Base-by-base conservation (phyloP, 2,797 vertebrate genomes). In the Moxostoma hubbsi region DNA sequence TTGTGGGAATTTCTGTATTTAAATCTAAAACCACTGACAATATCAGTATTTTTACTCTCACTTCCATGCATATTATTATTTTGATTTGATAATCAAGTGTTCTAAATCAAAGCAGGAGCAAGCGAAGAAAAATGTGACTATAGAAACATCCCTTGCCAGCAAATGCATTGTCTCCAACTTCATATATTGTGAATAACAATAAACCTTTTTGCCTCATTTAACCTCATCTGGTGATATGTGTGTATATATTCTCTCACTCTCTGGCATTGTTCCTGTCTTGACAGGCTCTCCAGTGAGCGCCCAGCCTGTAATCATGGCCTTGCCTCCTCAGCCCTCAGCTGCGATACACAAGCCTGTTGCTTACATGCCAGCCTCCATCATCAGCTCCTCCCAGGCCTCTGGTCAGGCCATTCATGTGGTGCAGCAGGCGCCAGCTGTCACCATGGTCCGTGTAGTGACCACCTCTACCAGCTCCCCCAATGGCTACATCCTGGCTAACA, bases 231-330 rank as follows among this genome's bases (percentile, higher is more conserved):
- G 36, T 36, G 36, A 5, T 36, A 5, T 36, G 36, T 36, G 36
- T 36, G 36, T 36, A 4, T 36, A 36, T 36, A 36, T 36, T 36
- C 53, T 54, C 6, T n/a, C 18, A 62, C 10, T 61, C n/a, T 63
- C 18, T 15, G 15, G 12, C 66, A 13, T 49, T 13, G 61, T 7
- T 68, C 13, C 67, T 13, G 15, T 58, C 70, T 11, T 11, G 5
- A 0, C 77, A 99, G 98, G 97, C 43, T 99, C 97, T 64, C 98
- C 98, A 0, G 96, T 98, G 85, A 96, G 96, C 15, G 91, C 93
- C 79, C 97, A 98, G 89, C 96, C 95, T 0, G 96, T 99, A 85
- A 97, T 98, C 88, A 96, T 98, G 96, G 95, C 97, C 0, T 93
- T 97, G 51, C 96, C 97, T 18, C 87, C 93, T 53, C 95, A 96